Evolutionary conservation across 2,113 vertebrate genomes (phyloP).

Genomic region (Erpornis zantholeuca): DNA sequence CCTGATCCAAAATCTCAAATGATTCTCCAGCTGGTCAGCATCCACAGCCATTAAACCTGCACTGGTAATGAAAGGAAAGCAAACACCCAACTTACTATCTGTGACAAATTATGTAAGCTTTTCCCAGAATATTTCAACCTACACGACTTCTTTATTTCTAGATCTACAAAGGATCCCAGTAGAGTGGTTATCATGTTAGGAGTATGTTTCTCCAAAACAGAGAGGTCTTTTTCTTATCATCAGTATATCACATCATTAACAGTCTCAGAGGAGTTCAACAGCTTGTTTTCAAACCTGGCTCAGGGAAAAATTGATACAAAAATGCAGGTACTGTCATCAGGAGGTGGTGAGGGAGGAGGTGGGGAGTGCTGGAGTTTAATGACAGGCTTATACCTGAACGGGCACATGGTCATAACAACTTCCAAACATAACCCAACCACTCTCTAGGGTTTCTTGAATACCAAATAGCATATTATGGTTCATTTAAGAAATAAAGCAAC

Average conservation of each 20-base stretch:
- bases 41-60: not conserved
- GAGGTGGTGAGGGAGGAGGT: rapidly evolving
- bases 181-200: rapidly evolving
- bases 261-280: not conserved
- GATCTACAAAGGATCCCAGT: not conserved
- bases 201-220: not conserved
- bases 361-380: not conserved
- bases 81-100: not conserved
- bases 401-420: not conserved
- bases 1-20: not conserved
- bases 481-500: not conserved
- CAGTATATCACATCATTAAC: not conserved
- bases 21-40: not conserved
- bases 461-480: not conserved
- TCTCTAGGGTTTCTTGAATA: not conserved
- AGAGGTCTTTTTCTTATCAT: not conserved
- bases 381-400: not conserved
- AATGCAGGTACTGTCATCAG: not conserved
- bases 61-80: not conserved
- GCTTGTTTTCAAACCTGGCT: not conserved
- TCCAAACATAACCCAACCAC: not conserved
- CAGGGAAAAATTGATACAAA: not conserved
- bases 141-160: not conserved
- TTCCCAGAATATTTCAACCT: not conserved
- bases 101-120: not conserved